Base-by-base conservation (phyloP, 2,797 vertebrate genomes). In the Sebastes variabilis region DNA sequence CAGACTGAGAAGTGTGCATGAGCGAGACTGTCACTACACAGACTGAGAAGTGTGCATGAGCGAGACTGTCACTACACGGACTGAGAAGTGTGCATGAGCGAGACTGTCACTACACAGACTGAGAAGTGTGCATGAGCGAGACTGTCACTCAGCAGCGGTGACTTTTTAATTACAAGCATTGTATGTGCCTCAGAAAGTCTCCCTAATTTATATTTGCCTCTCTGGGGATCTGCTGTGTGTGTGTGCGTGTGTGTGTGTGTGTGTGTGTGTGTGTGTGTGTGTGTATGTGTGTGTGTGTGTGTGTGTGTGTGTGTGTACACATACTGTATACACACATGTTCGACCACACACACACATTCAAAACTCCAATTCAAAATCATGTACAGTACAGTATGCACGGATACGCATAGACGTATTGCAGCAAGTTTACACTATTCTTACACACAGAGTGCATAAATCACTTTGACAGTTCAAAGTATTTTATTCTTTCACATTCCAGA, bases 401-500 rank as follows among this genome's bases (percentile, higher is more conserved):
- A 62, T 36, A 72, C 70, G 42, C 66, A 18, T 14, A 24, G 16
- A 76, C 16, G 16, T 22, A 24, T 1, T 9, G 36, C 24, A 14
- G 20, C 2, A 20, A 30, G 20, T 7, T 27, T 38, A 22, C n/a
- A 34, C 29, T 55, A 20, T 49, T 75, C 27, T 14, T 8, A n/a
- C 30, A 36, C 18, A 29, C 8, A 32, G 4, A 32, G 4, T 20
- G 24, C 12, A 61, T 64, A 25, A 13, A 62, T 71, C 2, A 29
- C n/a, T 56, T 54, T 42, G n/a, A 69, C 8, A 54, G 60, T 79
- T 85, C 20, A 70, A 65, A 73, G 24, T 54, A 29, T 46, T 67
- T 11, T 29, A 20, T 60, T 74, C 27, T 71, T 85, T 86, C 32
- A 59, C 42, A 32, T 75, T 56, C 59, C 42, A 81, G 46, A 30